Conservation (phyloP, 2,888 invertebrate genomes). For the Macrophya annulata region DNA sequence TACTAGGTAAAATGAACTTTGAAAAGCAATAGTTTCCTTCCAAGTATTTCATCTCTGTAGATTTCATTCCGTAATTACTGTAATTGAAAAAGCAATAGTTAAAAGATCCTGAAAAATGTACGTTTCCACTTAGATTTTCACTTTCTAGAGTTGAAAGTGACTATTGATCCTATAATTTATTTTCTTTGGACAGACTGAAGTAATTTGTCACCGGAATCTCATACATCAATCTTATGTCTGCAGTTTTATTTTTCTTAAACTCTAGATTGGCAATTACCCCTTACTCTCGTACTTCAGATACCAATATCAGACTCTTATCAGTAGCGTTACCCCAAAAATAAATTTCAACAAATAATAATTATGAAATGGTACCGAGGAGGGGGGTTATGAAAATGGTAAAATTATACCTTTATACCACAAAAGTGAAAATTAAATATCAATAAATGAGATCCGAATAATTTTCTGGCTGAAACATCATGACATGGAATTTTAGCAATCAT, state of each 20-base stretch:
- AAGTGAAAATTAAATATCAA: background rate
- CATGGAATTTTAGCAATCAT: background rate
- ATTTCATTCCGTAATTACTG: constrained; percentile 3
- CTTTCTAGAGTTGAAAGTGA: constrained; percentile 12
- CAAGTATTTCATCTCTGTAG: background rate
- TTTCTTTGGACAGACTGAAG: background rate
- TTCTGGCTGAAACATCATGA: background rate
- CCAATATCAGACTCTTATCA: background rate
- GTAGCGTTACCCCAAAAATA: background rate
- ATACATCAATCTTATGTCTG: constrained; percentile 10
- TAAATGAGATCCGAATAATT: background rate
- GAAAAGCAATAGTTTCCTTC: background rate
- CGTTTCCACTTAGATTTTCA: constrained; percentile 1
- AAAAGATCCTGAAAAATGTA: constrained; percentile 17
- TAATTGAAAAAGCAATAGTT: constrained; percentile 12
- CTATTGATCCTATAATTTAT: constrained; percentile 45
- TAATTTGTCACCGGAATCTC: constrained; percentile 35
- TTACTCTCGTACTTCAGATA: background rate
- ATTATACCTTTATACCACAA: background rate
- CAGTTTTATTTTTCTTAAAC: constrained; percentile 11
- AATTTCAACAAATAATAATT: background rate
- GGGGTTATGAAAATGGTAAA: no score
- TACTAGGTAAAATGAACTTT: background rate
- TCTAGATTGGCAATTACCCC: background rate
- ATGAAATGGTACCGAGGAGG: background rate